phyloP scores from a whole-genome alignment of 2,888 invertebrate species.

The Ochropleura plecta region DNA sequence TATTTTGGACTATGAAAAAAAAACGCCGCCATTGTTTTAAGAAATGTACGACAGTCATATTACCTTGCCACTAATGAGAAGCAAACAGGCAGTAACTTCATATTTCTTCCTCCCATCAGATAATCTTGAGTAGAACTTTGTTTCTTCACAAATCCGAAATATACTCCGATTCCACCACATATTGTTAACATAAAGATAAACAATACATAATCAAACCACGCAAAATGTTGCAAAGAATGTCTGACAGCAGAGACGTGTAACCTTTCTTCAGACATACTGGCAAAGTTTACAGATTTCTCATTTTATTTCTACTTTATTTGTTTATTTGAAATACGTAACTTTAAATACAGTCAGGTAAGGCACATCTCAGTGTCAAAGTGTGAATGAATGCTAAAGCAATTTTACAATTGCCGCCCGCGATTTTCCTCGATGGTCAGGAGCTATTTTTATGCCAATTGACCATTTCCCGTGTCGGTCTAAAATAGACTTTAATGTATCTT shows the following conservation, averaged over 20 bases:
- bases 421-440: conserved; percentile 75
- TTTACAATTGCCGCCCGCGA: conserved; percentile 82
- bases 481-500: conserved; percentile 54
- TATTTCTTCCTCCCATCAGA: conserved; percentile 95
- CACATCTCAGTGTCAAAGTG: conserved; percentile 54
- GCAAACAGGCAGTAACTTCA: conserved; percentile 94
- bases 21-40: background rate
- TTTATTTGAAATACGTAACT: conserved; percentile 2
- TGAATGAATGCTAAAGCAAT: conserved; percentile 73
- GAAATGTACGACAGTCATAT: background rate
- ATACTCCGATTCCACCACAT: conserved; percentile 94
- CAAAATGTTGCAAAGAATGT: conserved; percentile 85
- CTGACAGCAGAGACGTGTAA: conserved; percentile 76
- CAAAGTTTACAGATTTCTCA: background rate
- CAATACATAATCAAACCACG: conserved; percentile 92
- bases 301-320: conserved; percentile 6
- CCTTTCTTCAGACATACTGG: conserved; percentile 68
- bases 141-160: conserved; percentile 94
- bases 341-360: conserved; percentile 12
- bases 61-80: conserved; percentile 96
- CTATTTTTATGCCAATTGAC: conserved; percentile 81
- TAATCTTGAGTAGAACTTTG: conserved; percentile 92
- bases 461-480: conserved; percentile 74
- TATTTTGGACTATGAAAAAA: background rate
- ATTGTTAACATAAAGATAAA: conserved; percentile 93